These are phyloP conservation scores for Pelodytes ibericus DNA, from an alignment of 2,797 vertebrate species.

Conservation along the genomic window DNA sequence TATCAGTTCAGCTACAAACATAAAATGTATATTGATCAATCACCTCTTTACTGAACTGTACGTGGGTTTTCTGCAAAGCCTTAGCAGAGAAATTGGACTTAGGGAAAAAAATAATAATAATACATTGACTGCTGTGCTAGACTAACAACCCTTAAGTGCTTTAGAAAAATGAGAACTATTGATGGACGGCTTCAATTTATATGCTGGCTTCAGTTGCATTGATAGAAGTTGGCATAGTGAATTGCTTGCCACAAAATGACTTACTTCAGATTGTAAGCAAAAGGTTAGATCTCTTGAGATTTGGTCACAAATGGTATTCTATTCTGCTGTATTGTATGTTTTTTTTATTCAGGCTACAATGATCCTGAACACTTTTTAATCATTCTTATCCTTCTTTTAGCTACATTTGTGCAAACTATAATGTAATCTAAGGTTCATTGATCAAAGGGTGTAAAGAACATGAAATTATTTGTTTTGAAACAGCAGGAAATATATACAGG, in stretches of 20 bases:
- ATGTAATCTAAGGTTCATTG: constrained; percentile 62
- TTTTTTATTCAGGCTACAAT: constrained; percentile 29
- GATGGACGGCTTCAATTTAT: constrained; percentile 41
- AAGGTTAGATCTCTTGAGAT: constrained; percentile 42
- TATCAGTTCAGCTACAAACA: constrained; percentile 65
- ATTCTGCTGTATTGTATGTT: constrained; percentile 13
- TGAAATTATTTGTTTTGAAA: constrained; percentile 64
- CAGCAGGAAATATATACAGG: constrained; percentile 50
- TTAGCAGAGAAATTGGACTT: constrained; percentile 63
- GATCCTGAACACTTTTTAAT: constrained; percentile 57
- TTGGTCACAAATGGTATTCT: constrained; percentile 31
- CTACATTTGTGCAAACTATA: constrained; percentile 59
- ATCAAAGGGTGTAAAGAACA: constrained; percentile 63
- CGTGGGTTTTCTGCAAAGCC: constrained; percentile 60
- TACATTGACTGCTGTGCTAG: constrained; percentile 66
- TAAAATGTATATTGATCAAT: constrained; percentile 69
- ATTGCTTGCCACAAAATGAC: constrained; percentile 28
- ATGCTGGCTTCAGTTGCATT: constrained; percentile 9
- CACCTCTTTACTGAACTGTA: constrained; percentile 63
- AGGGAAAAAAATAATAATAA: constrained; percentile 69
- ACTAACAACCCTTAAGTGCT: constrained; percentile 72
- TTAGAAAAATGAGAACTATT: constrained; percentile 63
- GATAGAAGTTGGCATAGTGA: constrained; percentile 32
- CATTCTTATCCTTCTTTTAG: constrained; percentile 58
- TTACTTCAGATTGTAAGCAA: constrained; percentile 20